Evolutionary conservation across 1,140 invertebrate genomes (phyloP).

Genomic region (Lordiphosa collinella): DNA sequence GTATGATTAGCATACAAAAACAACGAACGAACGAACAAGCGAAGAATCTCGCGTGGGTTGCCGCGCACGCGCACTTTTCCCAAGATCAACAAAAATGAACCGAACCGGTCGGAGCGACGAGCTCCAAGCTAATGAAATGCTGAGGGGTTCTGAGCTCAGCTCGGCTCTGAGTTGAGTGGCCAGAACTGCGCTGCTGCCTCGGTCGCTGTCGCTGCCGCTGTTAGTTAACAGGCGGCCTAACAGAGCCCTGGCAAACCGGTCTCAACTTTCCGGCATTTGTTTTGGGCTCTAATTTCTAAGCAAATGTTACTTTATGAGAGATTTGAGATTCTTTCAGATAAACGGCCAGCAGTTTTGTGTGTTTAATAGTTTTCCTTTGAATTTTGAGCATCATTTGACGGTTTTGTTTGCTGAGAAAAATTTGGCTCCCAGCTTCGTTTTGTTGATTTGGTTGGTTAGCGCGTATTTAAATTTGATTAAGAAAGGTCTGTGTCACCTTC

Average conservation of each 20-base stretch:
- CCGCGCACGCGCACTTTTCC: slow-evolving; percentile 60
- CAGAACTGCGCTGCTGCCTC: slow-evolving; percentile 36
- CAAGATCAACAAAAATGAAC: slow-evolving; percentile 22
- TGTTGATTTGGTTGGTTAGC: slow-evolving; percentile 57
- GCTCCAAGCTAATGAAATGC: slow-evolving; percentile 70
- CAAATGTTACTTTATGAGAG: slow-evolving; percentile 46
- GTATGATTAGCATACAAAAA: slow-evolving; percentile 50
- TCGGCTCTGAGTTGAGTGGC: slow-evolving; percentile 50
- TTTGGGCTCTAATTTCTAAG: slow-evolving; percentile 77
- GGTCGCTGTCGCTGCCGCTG: slow-evolving; percentile 18
- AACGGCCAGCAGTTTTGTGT: slow-evolving; percentile 52
- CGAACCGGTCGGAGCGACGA: slow-evolving; percentile 65
- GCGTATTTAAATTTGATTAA: slow-evolving; percentile 74
- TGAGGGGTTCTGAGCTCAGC: slow-evolving; percentile 45
- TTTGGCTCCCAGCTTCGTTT: slow-evolving; percentile 4
- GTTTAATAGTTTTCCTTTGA: slow-evolving; percentile 76
- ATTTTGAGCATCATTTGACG: slow-evolving; percentile 47
- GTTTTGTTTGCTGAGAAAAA: slow-evolving; percentile 70
- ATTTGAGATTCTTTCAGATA: slow-evolving; percentile 40
- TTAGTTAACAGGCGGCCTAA: slow-evolving; percentile 48
- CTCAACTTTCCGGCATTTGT: slow-evolving; percentile 60
- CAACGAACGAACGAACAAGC: too few species aligned
- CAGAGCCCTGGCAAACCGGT: slow-evolving; percentile 66
- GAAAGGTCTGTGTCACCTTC: slow-evolving; percentile 56
- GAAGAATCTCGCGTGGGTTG: slow-evolving; percentile 42